A percentile compares a stretch with the other conserved stretches of the same genome.
Evolutionary conservation across 2,113 vertebrate genomes (phyloP).

Genomic region (Lepus timidus): DNA sequence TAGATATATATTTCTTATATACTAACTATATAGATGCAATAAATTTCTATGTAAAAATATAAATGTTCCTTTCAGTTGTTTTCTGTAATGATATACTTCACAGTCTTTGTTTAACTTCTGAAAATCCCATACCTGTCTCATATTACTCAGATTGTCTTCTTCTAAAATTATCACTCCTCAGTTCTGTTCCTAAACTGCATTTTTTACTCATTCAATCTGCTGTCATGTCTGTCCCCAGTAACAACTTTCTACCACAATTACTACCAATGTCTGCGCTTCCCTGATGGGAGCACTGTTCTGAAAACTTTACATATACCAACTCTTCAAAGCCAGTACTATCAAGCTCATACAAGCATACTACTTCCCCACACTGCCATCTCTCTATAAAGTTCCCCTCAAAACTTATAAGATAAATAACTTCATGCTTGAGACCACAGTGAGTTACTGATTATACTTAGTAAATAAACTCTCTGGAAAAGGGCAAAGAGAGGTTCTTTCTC

Average conservation of each 20-base stretch:
- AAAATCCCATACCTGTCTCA: not conserved
- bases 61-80: not conserved
- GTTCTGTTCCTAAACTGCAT: not conserved
- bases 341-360: not conserved
- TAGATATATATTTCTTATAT: not conserved
- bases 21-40: not conserved
- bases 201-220: not conserved
- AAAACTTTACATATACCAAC: not conserved
- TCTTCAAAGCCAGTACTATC: not conserved
- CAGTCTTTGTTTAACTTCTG: not conserved
- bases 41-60: not conserved
- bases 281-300: not conserved
- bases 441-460: not conserved
- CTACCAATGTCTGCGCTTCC: not conserved
- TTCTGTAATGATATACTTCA: not conserved
- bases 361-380: not conserved
- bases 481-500: not conserved
- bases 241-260: not conserved
- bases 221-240: not conserved
- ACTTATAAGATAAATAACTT: not conserved
- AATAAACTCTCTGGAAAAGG: not conserved
- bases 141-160: not conserved
- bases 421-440: not conserved
- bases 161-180: not conserved
- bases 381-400: not conserved